Base-by-base conservation (phyloP, 2,888 invertebrate genomes). In the Hofmannophila pseudospretella region DNA sequence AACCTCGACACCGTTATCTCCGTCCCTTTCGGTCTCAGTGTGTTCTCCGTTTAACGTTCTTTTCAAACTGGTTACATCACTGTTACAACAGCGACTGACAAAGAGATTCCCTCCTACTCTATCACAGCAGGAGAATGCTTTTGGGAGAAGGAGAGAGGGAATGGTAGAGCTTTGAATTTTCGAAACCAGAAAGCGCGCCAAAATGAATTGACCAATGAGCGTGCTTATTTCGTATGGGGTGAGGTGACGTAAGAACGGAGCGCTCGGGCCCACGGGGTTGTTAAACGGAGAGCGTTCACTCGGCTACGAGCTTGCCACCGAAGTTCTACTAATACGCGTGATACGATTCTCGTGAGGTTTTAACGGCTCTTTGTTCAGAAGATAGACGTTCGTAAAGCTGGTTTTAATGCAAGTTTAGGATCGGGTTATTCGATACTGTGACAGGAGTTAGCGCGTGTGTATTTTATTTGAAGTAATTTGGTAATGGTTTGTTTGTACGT, bases 191-290 rank as follows among this genome's bases (percentile, higher is more conserved):
- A 86, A 86, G 85, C 85, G 85, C 86, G 86, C 74, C 81, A 86
- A 86, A 85, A 47, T 54, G 74, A 78, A 81, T 54, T 40, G 43
- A 48, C 80, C 79, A 80, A 79, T 82, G 39, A 47, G 61, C 35
- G 44, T 37, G 52, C 58, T 44, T 49, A 41, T 54, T 67, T 59
- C 2, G 58, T 67, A 76, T 86, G 82, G 86, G 86, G 86, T 86
- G 86, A 86, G 81, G 76, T 85, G 86, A 84, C 81, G 85, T 80
- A 79, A 79, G 70, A 60, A 63, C 51, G 53, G 65, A 60, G 67
- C 65, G 60, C 59, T 68, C 52, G 70, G 63, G 60, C 58, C 59
- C 72, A 62, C 71, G 74, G 85, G 85, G 84, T 84, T 84, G 85
- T 75, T 76, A 78, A 59, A 68, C 76, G 77, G 63, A 61, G 66